Evolutionary conservation across 2,797 vertebrate genomes (phyloP).

Genomic region (Apogon talboti): DNA sequence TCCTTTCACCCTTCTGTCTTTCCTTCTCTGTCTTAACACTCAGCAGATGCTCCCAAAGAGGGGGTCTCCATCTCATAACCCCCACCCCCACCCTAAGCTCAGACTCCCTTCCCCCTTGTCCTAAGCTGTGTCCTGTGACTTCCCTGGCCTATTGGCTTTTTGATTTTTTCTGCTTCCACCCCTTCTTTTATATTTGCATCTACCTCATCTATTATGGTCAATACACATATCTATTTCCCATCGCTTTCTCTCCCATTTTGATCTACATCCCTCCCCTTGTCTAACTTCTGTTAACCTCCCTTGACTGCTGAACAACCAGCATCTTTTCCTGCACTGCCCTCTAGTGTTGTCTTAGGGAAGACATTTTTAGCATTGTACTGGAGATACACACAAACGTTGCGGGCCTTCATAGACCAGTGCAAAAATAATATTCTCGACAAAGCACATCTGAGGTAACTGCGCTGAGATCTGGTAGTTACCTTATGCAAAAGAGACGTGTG

Average conservation of each 20-base stretch:
- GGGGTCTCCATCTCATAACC: slow-evolving; percentile 26
- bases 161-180: not conserved
- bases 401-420: not conserved
- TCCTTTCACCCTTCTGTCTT: slow-evolving; percentile 42
- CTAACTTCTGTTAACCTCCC: not conserved
- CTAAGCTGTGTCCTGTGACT: slow-evolving; percentile 9
- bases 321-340: slow-evolving; percentile 56
- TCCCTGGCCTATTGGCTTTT: not conserved
- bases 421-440: not conserved
- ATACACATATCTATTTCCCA: not conserved
- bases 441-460: not conserved
- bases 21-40: slow-evolving; percentile 43
- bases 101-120: slow-evolving; percentile 12
- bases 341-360: slow-evolving; percentile 43
- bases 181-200: not conserved
- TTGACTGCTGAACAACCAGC: not conserved
- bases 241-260: slow-evolving; percentile 15
- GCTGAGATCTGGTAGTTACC: not conserved
- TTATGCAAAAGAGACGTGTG: not conserved
- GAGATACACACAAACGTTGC: not conserved
- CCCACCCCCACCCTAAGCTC: slow-evolving; percentile 20
- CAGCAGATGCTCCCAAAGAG: slow-evolving; percentile 48
- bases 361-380: not conserved
- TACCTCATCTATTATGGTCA: slow-evolving; percentile 10
- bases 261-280: not conserved